phyloP scores from a whole-genome alignment of 2,113 vertebrate genomes.

The Agapornis roseicollis region DNA sequence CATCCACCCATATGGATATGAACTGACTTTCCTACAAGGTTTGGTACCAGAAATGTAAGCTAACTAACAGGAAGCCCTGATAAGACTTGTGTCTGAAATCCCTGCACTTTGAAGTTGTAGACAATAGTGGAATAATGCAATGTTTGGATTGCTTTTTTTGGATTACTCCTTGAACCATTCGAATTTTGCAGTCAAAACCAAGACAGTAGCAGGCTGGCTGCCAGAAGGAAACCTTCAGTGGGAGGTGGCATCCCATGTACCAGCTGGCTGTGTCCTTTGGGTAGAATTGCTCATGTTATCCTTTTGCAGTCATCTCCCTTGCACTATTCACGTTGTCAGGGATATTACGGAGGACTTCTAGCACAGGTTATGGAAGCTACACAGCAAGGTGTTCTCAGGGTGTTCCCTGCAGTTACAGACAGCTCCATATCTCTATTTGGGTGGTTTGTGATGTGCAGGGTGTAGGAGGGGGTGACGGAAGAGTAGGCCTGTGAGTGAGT shows the following conservation, averaged over 20 bases:
- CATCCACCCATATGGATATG: not conserved
- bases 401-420: not conserved
- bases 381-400: not conserved
- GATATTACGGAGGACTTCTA: not conserved
- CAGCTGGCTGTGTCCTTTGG: not conserved
- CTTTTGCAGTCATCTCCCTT: not conserved
- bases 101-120: not conserved
- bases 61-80: not conserved
- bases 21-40: not conserved
- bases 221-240: not conserved
- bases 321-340: not conserved
- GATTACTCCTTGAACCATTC: not conserved
- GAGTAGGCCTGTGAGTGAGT: rapidly evolving
- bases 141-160: not conserved
- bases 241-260: not conserved
- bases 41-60: not conserved
- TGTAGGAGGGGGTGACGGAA: not conserved
- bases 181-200: not conserved
- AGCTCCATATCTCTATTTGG: not conserved
- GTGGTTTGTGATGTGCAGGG: not conserved
- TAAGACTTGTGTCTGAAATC: not conserved
- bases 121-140: not conserved
- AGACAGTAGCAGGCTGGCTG: not conserved
- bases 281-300: not conserved
- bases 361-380: not conserved